A percentile compares a stretch with the other conserved stretches of the same genome.
phyloP scores from a whole-genome alignment of 2,113 vertebrate genomes.

The Phoxinus phoxinus region DNA sequence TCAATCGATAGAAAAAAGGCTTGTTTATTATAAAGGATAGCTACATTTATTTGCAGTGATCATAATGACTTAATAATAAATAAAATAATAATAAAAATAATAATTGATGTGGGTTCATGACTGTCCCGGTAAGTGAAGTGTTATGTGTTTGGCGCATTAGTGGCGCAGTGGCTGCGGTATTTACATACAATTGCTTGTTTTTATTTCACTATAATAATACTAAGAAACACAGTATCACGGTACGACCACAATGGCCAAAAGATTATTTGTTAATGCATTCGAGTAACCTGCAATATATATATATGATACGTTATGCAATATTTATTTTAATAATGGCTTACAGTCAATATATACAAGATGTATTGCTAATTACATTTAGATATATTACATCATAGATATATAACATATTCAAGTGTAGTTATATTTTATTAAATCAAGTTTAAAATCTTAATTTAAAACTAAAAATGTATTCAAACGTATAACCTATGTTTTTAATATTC shows the following conservation, averaged over 20 bases:
- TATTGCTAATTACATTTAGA: too few relatives aligned
- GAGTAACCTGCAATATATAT: too few relatives aligned
- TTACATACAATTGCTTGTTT: background rate
- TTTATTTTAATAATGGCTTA: too few relatives aligned
- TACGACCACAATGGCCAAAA: background rate
- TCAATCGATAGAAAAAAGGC: background rate
- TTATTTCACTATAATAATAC: background rate
- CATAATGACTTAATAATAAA: background rate
- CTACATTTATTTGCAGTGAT: background rate
- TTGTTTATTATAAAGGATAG: background rate
- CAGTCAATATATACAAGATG: too few relatives aligned
- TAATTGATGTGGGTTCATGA: background rate
- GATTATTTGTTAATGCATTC: too few relatives aligned
- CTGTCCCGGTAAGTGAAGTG: background rate
- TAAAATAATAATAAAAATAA: background rate
- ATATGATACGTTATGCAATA: too few relatives aligned
- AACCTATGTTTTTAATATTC: background rate
- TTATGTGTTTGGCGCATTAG: slow-evolving; percentile 42
- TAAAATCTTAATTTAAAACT: too few relatives aligned
- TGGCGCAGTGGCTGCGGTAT: slow-evolving; percentile 52
- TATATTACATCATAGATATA: too few relatives aligned
- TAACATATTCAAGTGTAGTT: too few relatives aligned
- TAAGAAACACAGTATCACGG: background rate
- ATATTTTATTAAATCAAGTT: too few relatives aligned
- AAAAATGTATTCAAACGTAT: background rate